Conservation (phyloP, 2,113 vertebrate species). For the Dipodomys ordii region DNA sequence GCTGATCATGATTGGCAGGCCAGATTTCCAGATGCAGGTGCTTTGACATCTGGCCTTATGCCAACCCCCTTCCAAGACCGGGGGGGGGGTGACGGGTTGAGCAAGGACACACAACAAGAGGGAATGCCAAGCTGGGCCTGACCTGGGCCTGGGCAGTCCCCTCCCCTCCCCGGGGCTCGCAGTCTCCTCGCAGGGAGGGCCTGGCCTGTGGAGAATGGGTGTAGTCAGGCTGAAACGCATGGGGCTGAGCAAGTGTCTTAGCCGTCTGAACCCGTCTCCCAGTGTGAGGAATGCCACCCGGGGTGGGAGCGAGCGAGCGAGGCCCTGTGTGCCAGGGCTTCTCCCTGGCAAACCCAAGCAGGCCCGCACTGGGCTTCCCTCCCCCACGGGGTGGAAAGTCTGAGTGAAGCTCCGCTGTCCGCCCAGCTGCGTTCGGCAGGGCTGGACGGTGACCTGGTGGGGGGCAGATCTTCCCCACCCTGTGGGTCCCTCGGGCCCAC, state of each 20-base stretch:
- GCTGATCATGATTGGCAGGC: not conserved
- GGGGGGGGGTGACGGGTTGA: not conserved
- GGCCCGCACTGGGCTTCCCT: not conserved
- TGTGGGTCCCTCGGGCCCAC: not conserved
- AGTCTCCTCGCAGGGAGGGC: too few relatives aligned
- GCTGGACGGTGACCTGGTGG: constrained; percentile 40
- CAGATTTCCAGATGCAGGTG: not conserved
- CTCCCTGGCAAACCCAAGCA: not conserved
- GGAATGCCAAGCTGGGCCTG: not conserved
- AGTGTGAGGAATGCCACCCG: not conserved
- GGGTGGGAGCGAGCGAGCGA: too few relatives aligned
- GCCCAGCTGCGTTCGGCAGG: constrained; percentile 2
- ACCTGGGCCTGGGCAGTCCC: not conserved
- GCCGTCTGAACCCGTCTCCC: not conserved
- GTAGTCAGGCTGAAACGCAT: not conserved
- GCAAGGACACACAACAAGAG: not conserved
- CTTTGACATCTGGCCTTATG: not conserved
- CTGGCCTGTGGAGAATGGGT: too few relatives aligned
- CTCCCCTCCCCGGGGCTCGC: not conserved
- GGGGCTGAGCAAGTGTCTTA: not conserved
- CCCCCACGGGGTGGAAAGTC: constrained; percentile 62
- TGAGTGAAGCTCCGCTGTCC: constrained; percentile 41
- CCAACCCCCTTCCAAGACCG: not conserved
- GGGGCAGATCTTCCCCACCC: constrained; percentile 57
- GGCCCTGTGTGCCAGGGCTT: accelerated